phyloP scores from a whole-genome alignment of 2,113 vertebrate genomes.

The Ia io region DNA sequence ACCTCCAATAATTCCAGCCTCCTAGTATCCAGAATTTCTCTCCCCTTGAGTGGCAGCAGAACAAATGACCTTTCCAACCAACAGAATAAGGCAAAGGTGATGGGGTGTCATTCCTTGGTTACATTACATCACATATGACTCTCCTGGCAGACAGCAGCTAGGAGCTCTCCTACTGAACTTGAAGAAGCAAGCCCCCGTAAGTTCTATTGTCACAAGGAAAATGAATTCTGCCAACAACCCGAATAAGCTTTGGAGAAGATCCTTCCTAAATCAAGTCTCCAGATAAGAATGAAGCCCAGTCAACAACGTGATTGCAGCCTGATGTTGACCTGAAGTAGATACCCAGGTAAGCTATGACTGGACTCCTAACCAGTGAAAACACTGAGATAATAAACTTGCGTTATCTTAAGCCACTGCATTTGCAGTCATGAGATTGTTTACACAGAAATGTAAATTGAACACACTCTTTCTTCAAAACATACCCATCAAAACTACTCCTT shows the following conservation, averaged over 20 bases:
- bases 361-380: background rate
- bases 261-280: background rate
- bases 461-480: background rate
- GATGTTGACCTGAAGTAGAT: background rate
- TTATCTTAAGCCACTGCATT: background rate
- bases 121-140: background rate
- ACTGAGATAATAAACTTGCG: background rate
- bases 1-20: background rate
- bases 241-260: background rate
- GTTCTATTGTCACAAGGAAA: background rate
- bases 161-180: background rate
- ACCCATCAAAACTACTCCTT: background rate
- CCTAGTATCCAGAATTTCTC: background rate
- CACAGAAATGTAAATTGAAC: background rate
- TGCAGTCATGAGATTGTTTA: background rate
- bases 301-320: background rate
- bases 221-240: background rate
- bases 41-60: background rate
- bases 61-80: background rate
- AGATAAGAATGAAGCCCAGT: background rate
- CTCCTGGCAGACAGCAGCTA: no score
- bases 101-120: background rate
- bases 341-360: background rate
- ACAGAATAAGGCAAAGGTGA: background rate
- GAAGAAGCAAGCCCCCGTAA: background rate